Evolutionary conservation across 2,888 invertebrate genomes (phyloP).

Genomic region (Megamerina dolium): DNA sequence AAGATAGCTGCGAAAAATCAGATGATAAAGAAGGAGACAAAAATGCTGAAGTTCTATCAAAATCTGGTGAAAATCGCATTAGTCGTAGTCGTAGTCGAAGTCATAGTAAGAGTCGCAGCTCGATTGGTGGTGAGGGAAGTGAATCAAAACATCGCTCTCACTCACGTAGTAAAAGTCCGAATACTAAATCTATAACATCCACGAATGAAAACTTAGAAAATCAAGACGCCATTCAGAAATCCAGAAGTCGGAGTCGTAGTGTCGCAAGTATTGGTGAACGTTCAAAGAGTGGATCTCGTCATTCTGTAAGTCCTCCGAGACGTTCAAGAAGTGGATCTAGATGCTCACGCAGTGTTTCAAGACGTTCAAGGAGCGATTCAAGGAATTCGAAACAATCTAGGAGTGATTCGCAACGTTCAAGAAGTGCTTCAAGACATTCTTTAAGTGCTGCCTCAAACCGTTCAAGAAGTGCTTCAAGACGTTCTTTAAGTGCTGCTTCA

Average conservation of each 20-base stretch:
- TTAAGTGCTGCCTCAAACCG: slow-evolving; percentile 19
- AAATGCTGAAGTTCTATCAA: no score
- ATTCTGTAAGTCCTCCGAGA: slow-evolving; percentile 23
- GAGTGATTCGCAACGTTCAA: no score
- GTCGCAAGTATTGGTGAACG: no score
- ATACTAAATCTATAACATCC: slow-evolving; percentile 28
- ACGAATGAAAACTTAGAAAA: slow-evolving; percentile 16
- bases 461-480: slow-evolving; percentile 22
- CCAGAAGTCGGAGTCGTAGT: slow-evolving; percentile 38
- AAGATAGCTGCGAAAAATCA: no score
- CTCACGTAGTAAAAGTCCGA: slow-evolving; percentile 33
- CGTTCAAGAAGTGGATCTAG: slow-evolving; percentile 23
- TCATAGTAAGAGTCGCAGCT: slow-evolving; percentile 13
- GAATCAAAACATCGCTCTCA: slow-evolving; percentile 26
- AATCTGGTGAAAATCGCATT: no score
- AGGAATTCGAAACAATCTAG: slow-evolving; percentile 14
- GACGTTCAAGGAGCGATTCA: slow-evolving; percentile 33
- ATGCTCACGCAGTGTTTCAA: slow-evolving; percentile 26
- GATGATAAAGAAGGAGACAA: slow-evolving; percentile 7
- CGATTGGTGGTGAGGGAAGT: slow-evolving; percentile 20
- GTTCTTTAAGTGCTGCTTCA: slow-evolving; percentile 26
- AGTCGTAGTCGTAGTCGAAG: slow-evolving; percentile 22
- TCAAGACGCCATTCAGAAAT: slow-evolving; percentile 24
- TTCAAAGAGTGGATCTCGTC: slow-evolving; percentile 18
- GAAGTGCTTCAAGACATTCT: slow-evolving; percentile 22